phyloP scores from a whole-genome alignment of 2,113 vertebrate species.

The Glaucomys volans region DNA sequence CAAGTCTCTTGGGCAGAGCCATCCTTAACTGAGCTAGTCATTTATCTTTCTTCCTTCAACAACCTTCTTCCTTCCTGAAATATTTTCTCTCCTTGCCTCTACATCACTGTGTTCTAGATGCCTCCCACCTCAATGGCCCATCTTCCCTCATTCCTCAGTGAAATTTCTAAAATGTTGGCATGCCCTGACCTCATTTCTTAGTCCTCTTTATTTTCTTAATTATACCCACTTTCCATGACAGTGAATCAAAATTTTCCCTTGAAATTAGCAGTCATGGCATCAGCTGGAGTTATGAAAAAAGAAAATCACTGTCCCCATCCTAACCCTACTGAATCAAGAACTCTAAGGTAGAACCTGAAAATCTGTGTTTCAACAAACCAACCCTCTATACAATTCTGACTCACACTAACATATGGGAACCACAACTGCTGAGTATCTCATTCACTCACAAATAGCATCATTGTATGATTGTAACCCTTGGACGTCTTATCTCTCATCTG shows the following conservation, averaged over 20 bases:
- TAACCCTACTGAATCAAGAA: background rate
- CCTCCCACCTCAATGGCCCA: background rate
- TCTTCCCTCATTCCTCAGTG: background rate
- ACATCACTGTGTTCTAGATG: background rate
- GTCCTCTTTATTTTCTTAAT: slow-evolving; percentile 22
- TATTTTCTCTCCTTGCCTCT: background rate
- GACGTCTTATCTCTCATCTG: background rate
- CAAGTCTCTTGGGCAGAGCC: background rate
- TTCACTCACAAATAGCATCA: background rate
- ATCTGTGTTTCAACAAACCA: background rate
- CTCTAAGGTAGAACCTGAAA: background rate
- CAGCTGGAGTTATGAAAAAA: background rate
- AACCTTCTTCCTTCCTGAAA: background rate
- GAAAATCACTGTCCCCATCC: background rate
- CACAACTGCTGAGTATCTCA: background rate
- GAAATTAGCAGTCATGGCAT: background rate
- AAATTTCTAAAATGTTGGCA: background rate
- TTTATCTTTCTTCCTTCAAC: background rate
- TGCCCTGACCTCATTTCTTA: background rate
- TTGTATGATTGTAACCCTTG: background rate
- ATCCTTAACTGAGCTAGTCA: background rate
- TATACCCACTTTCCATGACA: background rate
- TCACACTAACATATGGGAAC: background rate
- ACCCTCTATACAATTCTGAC: background rate
- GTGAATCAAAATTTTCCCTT: background rate